Conservation (phyloP, 2,113 vertebrate genomes). For the Petroica traversi region DNA sequence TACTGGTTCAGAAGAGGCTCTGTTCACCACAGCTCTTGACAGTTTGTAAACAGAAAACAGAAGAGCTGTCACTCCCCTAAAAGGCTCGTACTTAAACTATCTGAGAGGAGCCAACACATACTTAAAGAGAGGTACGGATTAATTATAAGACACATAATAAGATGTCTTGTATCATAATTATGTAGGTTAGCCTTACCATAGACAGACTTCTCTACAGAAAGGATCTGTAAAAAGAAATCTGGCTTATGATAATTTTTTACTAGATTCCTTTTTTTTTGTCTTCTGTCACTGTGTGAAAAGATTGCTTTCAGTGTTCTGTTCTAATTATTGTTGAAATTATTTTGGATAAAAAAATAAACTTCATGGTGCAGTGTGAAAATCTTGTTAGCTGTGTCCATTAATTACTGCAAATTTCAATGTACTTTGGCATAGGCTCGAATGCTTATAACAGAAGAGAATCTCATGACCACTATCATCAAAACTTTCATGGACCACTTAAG, state of each 20-base stretch:
- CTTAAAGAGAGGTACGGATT: background rate
- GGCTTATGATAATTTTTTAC: background rate
- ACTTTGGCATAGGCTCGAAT: slow-evolving; percentile 86
- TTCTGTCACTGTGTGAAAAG: background rate
- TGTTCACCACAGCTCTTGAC: background rate
- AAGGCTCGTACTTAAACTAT: background rate
- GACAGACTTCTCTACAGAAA: background rate
- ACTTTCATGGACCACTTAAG: slow-evolving; percentile 94
- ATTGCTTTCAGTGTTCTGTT: background rate
- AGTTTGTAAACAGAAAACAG: background rate
- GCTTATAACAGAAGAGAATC: slow-evolving; percentile 93
- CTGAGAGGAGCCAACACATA: background rate
- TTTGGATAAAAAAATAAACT: background rate
- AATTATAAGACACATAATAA: background rate
- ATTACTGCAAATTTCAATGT: slow-evolving; percentile 27
- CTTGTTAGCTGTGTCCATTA: background rate
- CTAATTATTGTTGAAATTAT: background rate
- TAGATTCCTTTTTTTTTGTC: background rate
- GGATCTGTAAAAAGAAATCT: background rate
- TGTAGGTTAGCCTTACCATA: background rate
- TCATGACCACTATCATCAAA: slow-evolving; percentile 94
- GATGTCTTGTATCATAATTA: background rate
- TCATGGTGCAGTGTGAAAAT: background rate
- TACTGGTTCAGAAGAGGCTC: background rate
- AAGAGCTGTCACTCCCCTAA: background rate